Evolutionary conservation across 1,140 invertebrate genomes (phyloP), one percentile per base, ranked within the genome.

Genomic region (Acromyrmex echinatior): DNA sequence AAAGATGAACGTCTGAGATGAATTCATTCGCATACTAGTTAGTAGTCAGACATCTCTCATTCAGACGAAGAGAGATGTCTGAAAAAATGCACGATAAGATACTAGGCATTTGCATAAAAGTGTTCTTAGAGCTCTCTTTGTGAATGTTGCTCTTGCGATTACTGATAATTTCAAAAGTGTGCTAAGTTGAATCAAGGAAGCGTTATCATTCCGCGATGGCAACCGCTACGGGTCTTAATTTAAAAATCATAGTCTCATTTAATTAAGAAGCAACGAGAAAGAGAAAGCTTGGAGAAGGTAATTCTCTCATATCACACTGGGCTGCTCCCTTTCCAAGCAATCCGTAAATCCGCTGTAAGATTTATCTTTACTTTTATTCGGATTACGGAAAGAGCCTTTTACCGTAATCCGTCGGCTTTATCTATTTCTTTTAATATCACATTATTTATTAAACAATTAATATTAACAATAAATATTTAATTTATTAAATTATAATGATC

Each of bases 261-360:
- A 80, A 80, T 80, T 68, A 35, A 39, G 45, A 80, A 80, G 28
- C 62, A 28, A 51, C 12, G 39, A 68, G 35, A 45, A 9, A 16
- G 35, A 45, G 35, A 21, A 16, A 31, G 16, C 12, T 66, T 10
- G n/a, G 21, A 63, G 0, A 66, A 66, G 31, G 63, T 82, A 82
- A 82, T 74, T 82, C 71, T 49, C 39, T 74, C 35, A 28, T 21
- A 74, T 73, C 68, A 49, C 21, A 62, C 16, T 25, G 68, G 18
- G 3, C 51, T 58, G 35, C n/a, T 62, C 18, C 18, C 35, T 60
- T 60, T 73, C 16, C 39, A 35, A 45, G 28, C 10, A 7, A 78
- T 78, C 62, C 77, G n/a, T 80, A 68, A 68, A 80, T 80, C 31
- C 31, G 1, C 51, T 60, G 31, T n/a, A 60, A 82, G 58, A 82